Base-by-base conservation (phyloP, 92 coral and sea anemone genomes). In the Porites cylindrica region DNA sequence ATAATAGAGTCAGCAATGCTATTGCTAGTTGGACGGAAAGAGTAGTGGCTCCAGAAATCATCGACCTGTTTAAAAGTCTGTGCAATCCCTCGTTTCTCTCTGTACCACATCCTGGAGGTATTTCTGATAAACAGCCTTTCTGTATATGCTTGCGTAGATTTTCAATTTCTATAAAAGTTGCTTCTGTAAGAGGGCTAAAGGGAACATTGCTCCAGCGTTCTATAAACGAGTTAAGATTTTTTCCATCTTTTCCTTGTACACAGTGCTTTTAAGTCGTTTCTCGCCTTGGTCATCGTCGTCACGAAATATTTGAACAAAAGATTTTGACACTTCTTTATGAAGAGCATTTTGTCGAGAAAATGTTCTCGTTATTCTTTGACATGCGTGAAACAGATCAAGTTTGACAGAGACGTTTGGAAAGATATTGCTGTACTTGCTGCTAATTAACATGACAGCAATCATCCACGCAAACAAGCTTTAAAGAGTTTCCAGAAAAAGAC, bases 121-220 rank as follows among this genome's bases (percentile, higher is more conserved):
- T 72, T 11, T 65, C 91, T 10, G 91, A 80, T 65, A 87, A 73
- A 53, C 86, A 80, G 47, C 85, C 86, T 62, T 70, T 80, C 82
- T 59, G 26, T 21, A 87, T 73, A 69, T 87, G 91, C 66, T 70
- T 24, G 26, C 26, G 26, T 24, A 24, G 26, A 24, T 24, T 24
- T 24, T 24, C 26, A 24, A 24, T 24, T 24, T 24, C 26, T 24
- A 24, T 24, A 24, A 24, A 24, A 0, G 26, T 24, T 24, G n/a
- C n/a, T n/a, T n/a, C n/a, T n/a, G n/a, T n/a, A n/a, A n/a, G n/a
- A n/a, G n/a, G n/a, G 75, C 72, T 83, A 13, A 18, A 12, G 8
- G 77, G 69, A 13, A 83, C 19, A 16, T 73, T 75, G 67, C 72
- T 58, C 72, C 88, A 72, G 26, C 26, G 26, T 24, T 24, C 26